Base-by-base conservation (phyloP, 2,797 vertebrate genomes). In the Chaetophractus vellerosus region DNA sequence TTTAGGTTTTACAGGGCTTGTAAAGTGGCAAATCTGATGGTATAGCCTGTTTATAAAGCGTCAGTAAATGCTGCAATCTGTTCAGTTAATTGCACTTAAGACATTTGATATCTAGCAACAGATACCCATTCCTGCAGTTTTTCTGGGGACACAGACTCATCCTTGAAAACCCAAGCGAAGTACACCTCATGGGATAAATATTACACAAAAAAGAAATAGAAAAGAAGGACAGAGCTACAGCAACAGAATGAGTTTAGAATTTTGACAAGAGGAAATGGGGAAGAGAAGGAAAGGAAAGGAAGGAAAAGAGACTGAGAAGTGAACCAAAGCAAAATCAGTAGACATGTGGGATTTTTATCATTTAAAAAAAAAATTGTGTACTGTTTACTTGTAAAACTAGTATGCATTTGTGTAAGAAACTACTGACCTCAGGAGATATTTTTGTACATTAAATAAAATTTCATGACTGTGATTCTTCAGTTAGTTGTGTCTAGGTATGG, bases 11-110 rank as follows among this genome's bases (percentile, higher is more conserved):
- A 91, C 16, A 36, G 33, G 80, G 80, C 91, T 96, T 94, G 38
- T 91, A 93, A 98, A 97, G 97, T 88, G 95, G 93, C 96, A 97
- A 94, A 74, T 64, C 6, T 3, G 63, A 87, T 94, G 90, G 79
- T 72, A 81, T 66, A 92, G 84, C 61, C 61, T 55, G 91, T 88
- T 95, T 96, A 86, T 96, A 95, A 96, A 96, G 92, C 66, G 96
- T 97, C 96, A 93, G 92, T 89, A 96, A 97, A 96, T 93, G 41
- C 21, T 79, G 36, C 33, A 41, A 74, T 86, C 86, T 89, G 61
- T 89, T 87, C 16, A 1, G 64, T 94, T 92, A 91, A 96, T 64
- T 81, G 52, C 61, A 74, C 48, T 96, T 96, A 88, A 72, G 71
- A 63, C 64, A 76, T 3, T 72, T 95, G 33, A 76, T 89, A 88